phyloP scores from a whole-genome alignment of 2,113 vertebrate species.

The Mesocricetus auratus region DNA sequence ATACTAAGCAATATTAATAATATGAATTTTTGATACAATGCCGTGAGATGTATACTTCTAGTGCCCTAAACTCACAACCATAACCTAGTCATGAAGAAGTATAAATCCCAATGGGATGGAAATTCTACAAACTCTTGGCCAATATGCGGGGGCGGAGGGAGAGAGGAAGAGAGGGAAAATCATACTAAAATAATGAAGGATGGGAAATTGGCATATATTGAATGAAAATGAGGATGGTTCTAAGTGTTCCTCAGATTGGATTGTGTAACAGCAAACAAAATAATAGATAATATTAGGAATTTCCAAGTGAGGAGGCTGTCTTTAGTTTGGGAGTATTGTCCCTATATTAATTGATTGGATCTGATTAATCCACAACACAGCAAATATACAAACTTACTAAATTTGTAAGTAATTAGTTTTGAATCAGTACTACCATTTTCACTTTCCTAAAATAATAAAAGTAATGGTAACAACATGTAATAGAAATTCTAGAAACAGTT shows the following conservation, averaged over 20 bases:
- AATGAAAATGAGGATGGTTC: background rate
- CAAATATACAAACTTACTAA: background rate
- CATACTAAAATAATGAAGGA: background rate
- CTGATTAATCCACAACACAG: background rate
- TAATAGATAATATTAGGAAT: background rate
- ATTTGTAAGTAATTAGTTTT: background rate
- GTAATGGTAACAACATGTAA: background rate
- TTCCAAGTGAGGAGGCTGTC: background rate
- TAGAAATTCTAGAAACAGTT: background rate
- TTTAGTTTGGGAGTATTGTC: background rate
- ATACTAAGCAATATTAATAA: background rate
- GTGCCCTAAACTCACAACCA: background rate
- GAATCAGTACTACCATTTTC: background rate
- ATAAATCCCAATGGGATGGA: background rate
- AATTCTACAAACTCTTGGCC: background rate
- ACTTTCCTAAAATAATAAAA: background rate
- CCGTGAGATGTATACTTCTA: no score
- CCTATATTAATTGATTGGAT: background rate
- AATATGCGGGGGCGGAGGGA: background rate
- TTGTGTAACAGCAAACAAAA: background rate
- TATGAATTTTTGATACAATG: background rate
- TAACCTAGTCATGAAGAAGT: background rate
- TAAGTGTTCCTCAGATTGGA: background rate
- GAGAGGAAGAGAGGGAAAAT: background rate
- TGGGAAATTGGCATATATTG: background rate